These are phyloP conservation scores for Macrosoma leucophasiata DNA, from an alignment of 2,888 invertebrate genomes.

Conservation along the genomic window DNA sequence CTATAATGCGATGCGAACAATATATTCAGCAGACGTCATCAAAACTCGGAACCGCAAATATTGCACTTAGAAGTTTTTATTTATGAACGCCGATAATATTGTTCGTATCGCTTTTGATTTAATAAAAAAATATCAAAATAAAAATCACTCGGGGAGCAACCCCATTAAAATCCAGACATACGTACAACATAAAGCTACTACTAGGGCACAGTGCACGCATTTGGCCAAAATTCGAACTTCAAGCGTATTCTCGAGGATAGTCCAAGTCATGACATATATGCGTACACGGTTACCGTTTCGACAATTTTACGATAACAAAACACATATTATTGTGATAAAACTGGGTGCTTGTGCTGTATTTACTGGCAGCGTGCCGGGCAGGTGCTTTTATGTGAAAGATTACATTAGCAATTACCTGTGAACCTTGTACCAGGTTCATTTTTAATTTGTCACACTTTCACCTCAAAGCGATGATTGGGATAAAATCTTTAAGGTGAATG, in stretches of 20 bases:
- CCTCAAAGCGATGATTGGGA: slow-evolving; percentile 30
- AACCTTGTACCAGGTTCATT: slow-evolving; percentile 47
- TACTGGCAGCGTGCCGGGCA: slow-evolving; percentile 76
- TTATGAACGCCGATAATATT: slow-evolving; percentile 30
- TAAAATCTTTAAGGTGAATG: slow-evolving; percentile 9
- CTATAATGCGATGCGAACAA: slow-evolving; percentile 43
- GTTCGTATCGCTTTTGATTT: slow-evolving; percentile 41
- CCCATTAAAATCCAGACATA: slow-evolving; percentile 55
- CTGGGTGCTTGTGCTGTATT: slow-evolving; percentile 73
- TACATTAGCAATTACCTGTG: slow-evolving; percentile 66
- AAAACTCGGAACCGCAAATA: slow-evolving; percentile 9
- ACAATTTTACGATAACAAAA: slow-evolving; percentile 70
- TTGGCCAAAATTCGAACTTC: slow-evolving; percentile 7
- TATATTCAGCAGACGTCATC: slow-evolving; percentile 22
- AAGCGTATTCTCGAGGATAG: slow-evolving; percentile 1
- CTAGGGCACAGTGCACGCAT: slow-evolving; percentile 58
- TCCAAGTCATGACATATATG: slow-evolving; percentile 21
- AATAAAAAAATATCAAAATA: slow-evolving; percentile 37
- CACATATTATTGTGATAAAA: slow-evolving; percentile 74
- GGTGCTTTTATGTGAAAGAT: slow-evolving; percentile 73
- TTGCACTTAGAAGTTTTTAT: slow-evolving; percentile 17
- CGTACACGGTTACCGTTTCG: slow-evolving; percentile 67
- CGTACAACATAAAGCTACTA: slow-evolving; percentile 74
- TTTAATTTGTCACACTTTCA: slow-evolving; percentile 48
- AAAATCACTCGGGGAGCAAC: slow-evolving; percentile 43